Base-by-base conservation (phyloP, 2,113 vertebrate genomes). In the Tautogolabrus adspersus region DNA sequence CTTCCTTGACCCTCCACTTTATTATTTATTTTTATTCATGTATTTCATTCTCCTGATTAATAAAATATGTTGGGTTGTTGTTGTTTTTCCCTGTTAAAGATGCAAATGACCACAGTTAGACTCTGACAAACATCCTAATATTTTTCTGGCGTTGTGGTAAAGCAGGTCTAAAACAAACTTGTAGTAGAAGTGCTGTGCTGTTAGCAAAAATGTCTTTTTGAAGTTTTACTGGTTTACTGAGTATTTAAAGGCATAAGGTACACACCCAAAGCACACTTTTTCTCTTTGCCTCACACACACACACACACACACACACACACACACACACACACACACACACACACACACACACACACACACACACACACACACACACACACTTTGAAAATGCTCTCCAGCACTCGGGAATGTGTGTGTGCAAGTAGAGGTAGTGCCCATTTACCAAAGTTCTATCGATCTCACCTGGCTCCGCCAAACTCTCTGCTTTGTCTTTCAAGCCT, bases 401-500 rank as follows among this genome's bases (percentile, higher is more conserved):
- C 40, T 42, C 11, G 2, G 11, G 40, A 42, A 11, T 10, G 40
- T 42, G 9, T 42, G 40, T 42, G 40, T 11, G 40, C 8, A 6
- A 1, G 86, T 77, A 72, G 57, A 47, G 63, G 66, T 52, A 60
- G 58, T 57, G 78, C 87, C 83, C 72, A 60, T 70, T 82, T 81
- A 88, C 84, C 66, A 78, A 80, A 86, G 90, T 72, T 71, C 60
- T 80, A 93, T 94, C 54, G 90, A 92, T 93, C 83, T 46, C 72
- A 92, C 91, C 90, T 93, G 89, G 81, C 89, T 86, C 82, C 58
- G 82, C 70, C 85, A 87, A 84, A 91, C 85, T 90, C 90, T 90
- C 87, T 59, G 68, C 78, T 83, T 71, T 91, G 91, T 94, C 92
- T 92, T 92, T 94, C 90, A 93, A 87, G 85, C 86, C 84, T 77